These are phyloP conservation scores for Zosterops pallidus DNA, from an alignment of 2,113 vertebrate species.

Conservation along the genomic window DNA sequence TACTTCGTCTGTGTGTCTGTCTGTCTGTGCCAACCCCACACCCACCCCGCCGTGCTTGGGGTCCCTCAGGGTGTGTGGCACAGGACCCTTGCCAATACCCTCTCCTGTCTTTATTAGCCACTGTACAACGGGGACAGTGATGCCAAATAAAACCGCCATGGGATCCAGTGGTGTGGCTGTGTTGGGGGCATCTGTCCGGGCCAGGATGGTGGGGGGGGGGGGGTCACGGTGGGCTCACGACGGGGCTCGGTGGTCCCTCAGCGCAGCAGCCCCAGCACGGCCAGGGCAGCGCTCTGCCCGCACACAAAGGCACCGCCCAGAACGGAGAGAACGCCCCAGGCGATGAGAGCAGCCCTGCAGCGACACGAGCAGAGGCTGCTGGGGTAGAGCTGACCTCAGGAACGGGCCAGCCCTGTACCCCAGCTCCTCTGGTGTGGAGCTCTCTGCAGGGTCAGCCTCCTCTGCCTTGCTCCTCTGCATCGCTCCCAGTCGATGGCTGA, in stretches of 20 bases:
- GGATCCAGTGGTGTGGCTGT: not conserved
- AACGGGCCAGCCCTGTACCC: not conserved
- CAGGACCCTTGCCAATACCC: not conserved
- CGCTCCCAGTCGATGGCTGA: accelerated
- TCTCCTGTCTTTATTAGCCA: slow-evolving; percentile 34
- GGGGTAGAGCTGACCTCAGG: not conserved
- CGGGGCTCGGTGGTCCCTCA: not conserved
- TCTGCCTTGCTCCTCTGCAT: not conserved
- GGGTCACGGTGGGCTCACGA: not conserved
- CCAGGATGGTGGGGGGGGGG: accelerated
- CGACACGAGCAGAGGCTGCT: not conserved
- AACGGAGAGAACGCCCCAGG: slow-evolving; percentile 84
- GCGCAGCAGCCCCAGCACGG: slow-evolving; percentile 78
- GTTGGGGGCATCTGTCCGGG: accelerated
- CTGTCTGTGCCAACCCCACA: not conserved
- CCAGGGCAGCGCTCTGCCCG: slow-evolving; percentile 88
- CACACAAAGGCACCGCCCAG: slow-evolving; percentile 89
- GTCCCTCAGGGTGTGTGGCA: not conserved
- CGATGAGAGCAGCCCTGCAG: slow-evolving; percentile 75
- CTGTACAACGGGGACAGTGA: not conserved
- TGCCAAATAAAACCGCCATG: slow-evolving; percentile 44
- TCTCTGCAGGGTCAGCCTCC: not conserved
- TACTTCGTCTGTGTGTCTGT: not conserved
- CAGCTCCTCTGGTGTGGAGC: too few species aligned
- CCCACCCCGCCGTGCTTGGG: accelerated